Base-by-base conservation (phyloP, 2,113 vertebrate species). In the Tylochromis polylepis region DNA sequence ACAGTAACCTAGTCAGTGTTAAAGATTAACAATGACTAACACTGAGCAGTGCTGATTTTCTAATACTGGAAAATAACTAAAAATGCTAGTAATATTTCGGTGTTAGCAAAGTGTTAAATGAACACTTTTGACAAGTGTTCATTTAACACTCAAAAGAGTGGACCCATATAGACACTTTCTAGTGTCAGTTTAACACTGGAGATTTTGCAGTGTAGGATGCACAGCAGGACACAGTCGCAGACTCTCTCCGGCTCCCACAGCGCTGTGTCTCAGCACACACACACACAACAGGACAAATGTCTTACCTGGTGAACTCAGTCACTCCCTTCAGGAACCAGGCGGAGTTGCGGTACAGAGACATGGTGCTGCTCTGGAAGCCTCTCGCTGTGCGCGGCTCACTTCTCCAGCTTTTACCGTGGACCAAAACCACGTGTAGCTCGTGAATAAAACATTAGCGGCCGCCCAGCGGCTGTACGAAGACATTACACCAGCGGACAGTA, bases 331-430 rank as follows among this genome's bases (percentile, higher is more conserved):
- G 87, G 91, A 96, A 96, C 96, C 96, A 97, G 84, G 96, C 95
- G 62, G 95, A 96, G 94, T 96, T 97, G 72, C 96, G 95, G 91
- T 96, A 96, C 90, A 96, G 93, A 95, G 96, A 97, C 96, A 97
- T 96, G 85, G 11, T 94, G 86, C 4, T 53, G 82, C 83, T 82
- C 90, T 60, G 89, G 92, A 77, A 93, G 83, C 70, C 78, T 94
- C 86, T 94, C 81, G 58, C 82, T 86, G 82, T 62, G 57, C 53
- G 41, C 4, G 29, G 16, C 84, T 75, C 88, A 81, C 79, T 82
- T 34, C 85, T 89, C 85, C 34, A 14, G 83, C 87, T 93, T 94
- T 94, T 88, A 95, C 67, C 38, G 60, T 55, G 78, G 49, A 41
- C 70, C 31, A 18, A 27, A 82, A 91, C 93, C 95, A 95, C 95